Base-by-base conservation (phyloP, 2,113 vertebrate species). In the Alosa alosa region DNA sequence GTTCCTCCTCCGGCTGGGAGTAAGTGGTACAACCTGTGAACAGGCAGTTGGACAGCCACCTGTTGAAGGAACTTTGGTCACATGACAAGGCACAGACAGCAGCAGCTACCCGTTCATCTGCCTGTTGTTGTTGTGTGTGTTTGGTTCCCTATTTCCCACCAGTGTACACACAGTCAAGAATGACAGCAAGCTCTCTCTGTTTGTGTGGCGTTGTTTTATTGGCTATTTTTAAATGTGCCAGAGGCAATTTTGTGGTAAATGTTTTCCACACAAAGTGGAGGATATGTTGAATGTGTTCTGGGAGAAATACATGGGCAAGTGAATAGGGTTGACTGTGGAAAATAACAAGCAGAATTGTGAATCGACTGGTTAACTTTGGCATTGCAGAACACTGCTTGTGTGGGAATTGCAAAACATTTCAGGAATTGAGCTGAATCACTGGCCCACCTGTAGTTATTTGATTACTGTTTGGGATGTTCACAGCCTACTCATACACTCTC, bases 11-110 rank as follows among this genome's bases (percentile, higher is more conserved):
- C 49, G 85, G 91, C 90, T 90, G 91, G 90, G 89, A 88, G 85
- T 88, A 89, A 47, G 88, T 91, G 91, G 91, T 94, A 91, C 92
- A 94, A 94, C 92, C 92, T 94, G 92, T 84, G 90, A 92, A 91
- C 90, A 88, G 87, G 85, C 90, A 91, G 88, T 90, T 85, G 88
- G 86, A 91, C 91, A 90, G 88, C 92, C 92, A 94, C 92, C 93
- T 94, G 91, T 92, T 87, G 83, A 64, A 25, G 57, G 72, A 82
- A 55, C 88, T 60, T 75, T 39, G 25, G 83, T 89, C 91, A 88
- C 88, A 88, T 89, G 89, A 91, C 78, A 90, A 89, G 89, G 91
- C 91, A 92, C 90, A 91, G 91, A 22, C 9, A 64, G 57, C 57
- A 64, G 57, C 57, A 64, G 57, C 57, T 7, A 25, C 57, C 5